Conservation (phyloP, 2,113 vertebrate genomes). For the Sigmodon hispidus region DNA sequence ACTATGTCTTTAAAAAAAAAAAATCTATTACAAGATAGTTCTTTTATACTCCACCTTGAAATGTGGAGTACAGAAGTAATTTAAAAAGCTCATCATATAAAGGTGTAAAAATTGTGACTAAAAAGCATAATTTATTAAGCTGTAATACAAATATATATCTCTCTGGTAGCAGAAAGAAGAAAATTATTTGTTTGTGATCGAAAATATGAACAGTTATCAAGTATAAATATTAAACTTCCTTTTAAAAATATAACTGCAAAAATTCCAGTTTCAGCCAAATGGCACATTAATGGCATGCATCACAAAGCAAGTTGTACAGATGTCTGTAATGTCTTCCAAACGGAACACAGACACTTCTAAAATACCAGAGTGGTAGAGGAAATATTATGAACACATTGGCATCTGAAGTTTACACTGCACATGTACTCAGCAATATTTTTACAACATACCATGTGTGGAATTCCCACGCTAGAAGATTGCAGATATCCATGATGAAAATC, state of each 20-base stretch:
- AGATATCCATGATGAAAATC: background rate
- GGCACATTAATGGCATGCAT: background rate
- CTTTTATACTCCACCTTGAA: constrained; percentile 8
- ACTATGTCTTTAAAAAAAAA: background rate
- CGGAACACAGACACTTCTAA: background rate
- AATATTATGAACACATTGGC: background rate
- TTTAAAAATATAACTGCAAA: constrained; percentile 20
- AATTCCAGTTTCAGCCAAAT: background rate
- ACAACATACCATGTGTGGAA: background rate
- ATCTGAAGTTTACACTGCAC: background rate
- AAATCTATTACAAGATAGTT: background rate
- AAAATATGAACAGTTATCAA: constrained; percentile 25
- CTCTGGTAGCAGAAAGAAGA: background rate
- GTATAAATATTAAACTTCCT: background rate
- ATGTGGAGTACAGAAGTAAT: background rate
- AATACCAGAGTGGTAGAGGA: background rate
- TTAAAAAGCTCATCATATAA: constrained; percentile 9
- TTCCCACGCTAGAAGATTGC: constrained; percentile 3
- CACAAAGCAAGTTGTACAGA: background rate
- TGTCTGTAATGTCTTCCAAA: constrained; percentile 2
- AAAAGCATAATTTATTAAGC: constrained; percentile 18
- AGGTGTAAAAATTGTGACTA: constrained; percentile 26
- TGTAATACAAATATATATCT: constrained; percentile 26
- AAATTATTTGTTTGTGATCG: background rate
- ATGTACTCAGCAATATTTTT: background rate